These are phyloP conservation scores for Notoglanidium macrostoma DNA, from an alignment of 2,797 vertebrate species.

Conservation along the genomic window DNA sequence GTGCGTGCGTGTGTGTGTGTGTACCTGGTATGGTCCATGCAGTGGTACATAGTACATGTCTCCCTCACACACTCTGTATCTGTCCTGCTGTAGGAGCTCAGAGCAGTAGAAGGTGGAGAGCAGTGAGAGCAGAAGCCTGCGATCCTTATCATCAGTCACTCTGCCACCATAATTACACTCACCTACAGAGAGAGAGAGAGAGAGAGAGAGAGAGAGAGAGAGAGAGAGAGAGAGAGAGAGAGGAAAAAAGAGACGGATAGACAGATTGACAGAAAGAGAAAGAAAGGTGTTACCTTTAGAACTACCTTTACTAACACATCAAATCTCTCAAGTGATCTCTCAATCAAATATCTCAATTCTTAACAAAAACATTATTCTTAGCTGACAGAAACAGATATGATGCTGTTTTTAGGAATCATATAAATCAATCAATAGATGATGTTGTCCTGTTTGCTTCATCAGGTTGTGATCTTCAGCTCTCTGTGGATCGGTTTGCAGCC, in stretches of 20 bases:
- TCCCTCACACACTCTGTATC: slow-evolving; percentile 79
- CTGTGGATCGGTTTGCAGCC: too few species aligned
- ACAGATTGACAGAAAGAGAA: not conserved
- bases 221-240: slow-evolving; percentile 23
- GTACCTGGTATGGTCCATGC: slow-evolving; percentile 84
- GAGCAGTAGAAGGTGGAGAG: slow-evolving; percentile 85
- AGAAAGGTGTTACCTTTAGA: not conserved
- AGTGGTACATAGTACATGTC: slow-evolving; percentile 82
- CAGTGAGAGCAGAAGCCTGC: slow-evolving; percentile 88
- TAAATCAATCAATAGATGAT: too few species aligned
- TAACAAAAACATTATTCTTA: not conserved
- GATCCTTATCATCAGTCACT: slow-evolving; percentile 95
- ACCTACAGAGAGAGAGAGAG: slow-evolving; percentile 68
- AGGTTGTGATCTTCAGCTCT: too few species aligned
- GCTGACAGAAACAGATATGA: not conserved
- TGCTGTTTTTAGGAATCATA: not conserved
- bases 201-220: not conserved
- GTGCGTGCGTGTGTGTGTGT: slow-evolving; percentile 39
- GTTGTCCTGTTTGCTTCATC: too few species aligned
- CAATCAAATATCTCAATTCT: not conserved
- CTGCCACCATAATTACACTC: slow-evolving; percentile 96
- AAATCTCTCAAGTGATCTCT: not conserved
- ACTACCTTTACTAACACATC: not conserved
- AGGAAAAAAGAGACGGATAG: not conserved
- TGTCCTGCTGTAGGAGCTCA: slow-evolving; percentile 79